Conservation (phyloP, 1,140 invertebrate genomes). For the Leptinotarsa texana region DNA sequence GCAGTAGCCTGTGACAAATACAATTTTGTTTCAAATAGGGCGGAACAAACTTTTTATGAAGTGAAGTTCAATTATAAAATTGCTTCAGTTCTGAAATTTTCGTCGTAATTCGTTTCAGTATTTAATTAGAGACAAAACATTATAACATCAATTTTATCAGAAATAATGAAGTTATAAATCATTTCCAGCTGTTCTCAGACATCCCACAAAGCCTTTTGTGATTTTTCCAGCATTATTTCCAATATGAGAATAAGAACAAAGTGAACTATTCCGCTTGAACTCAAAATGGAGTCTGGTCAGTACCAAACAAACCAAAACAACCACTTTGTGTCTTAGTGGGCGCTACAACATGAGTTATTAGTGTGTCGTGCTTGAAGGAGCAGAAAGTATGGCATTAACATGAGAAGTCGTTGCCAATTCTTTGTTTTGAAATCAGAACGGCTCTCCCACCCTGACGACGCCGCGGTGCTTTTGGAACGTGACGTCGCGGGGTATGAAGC, state of each 20-base stretch:
- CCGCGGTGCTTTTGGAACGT: not conserved
- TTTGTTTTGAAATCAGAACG: slow-evolving; percentile 46
- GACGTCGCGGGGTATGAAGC: not conserved
- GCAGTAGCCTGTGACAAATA: too few species aligned
- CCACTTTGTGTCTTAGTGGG: not conserved
- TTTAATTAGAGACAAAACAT: too few species aligned
- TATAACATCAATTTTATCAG: too few species aligned
- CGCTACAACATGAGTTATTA: slow-evolving; percentile 17
- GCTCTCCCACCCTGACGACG: slow-evolving; percentile 14
- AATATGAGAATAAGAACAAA: not conserved
- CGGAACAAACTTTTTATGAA: too few species aligned
- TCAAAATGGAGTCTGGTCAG: not conserved
- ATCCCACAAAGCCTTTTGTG: too few species aligned
- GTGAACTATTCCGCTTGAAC: not conserved
- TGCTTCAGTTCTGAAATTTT: too few species aligned
- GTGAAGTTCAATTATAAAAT: too few species aligned
- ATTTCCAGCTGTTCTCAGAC: too few species aligned
- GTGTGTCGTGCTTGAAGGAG: slow-evolving; percentile 23
- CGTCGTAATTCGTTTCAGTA: too few species aligned
- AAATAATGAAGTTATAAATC: too few species aligned
- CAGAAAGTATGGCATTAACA: slow-evolving; percentile 28
- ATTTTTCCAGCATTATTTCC: too few species aligned
- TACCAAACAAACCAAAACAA: slow-evolving; percentile 9
- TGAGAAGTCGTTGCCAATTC: slow-evolving; percentile 35
- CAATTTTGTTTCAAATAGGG: too few species aligned